Conservation (phyloP, 2,888 invertebrate species). For the Lasioglossum vierecki region DNA sequence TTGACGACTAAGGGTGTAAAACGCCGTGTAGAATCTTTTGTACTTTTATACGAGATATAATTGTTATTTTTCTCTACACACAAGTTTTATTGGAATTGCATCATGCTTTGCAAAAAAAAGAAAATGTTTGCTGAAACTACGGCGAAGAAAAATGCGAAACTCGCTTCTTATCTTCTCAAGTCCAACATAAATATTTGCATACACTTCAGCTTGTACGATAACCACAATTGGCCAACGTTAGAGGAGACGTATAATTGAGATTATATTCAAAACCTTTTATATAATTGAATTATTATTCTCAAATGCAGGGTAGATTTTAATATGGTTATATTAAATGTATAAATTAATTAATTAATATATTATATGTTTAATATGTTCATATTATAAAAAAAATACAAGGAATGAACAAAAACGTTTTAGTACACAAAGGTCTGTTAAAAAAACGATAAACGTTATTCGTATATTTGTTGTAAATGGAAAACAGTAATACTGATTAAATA, state of each 20-base stretch:
- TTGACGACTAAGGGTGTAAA: not conserved
- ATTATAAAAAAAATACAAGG: no score
- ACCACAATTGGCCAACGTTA: not conserved
- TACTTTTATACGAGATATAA: not conserved
- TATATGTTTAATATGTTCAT: no score
- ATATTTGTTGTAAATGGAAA: not conserved
- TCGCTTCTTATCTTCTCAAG: constrained; percentile 23
- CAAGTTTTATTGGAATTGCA: not conserved
- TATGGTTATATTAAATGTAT: no score
- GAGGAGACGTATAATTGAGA: no score
- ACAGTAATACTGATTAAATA: not conserved
- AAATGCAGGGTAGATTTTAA: no score
- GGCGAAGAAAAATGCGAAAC: constrained; percentile 4
- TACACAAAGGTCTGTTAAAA: not conserved
- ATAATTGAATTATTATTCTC: no score
- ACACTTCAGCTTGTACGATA: constrained; percentile 24
- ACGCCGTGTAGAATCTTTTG: not conserved
- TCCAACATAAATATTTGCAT: constrained; percentile 47
- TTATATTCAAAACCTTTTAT: no score
- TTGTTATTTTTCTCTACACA: not conserved
- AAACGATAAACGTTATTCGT: not conserved
- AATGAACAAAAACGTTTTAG: not conserved
- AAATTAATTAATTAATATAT: no score
- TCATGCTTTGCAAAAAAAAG: no score
- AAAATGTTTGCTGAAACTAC: not conserved